Percentiles rank a stretch among this genome's conserved stretches.
These are phyloP conservation scores for Solenopsis invicta DNA, from an alignment of 1,140 invertebrate genomes.

Conservation along the genomic window DNA sequence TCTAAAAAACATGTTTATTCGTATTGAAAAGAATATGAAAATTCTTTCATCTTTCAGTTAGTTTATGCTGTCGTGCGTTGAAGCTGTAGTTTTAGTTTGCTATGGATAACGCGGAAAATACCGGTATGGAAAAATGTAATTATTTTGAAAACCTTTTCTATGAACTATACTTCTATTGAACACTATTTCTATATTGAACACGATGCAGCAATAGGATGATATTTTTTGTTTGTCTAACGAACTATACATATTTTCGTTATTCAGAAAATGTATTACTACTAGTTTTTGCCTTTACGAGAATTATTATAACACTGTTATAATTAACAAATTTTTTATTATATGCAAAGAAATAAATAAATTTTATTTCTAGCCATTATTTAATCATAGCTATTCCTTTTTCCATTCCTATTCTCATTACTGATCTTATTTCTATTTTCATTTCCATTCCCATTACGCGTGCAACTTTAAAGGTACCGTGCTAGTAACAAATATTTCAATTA, in stretches of 20 bases:
- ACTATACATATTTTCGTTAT: not conserved
- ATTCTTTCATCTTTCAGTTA: not conserved
- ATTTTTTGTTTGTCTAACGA: conserved; percentile 2
- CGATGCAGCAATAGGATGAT: not conserved
- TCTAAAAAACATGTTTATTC: not conserved
- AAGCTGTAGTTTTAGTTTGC: not conserved
- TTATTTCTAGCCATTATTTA: not conserved
- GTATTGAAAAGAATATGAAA: not conserved
- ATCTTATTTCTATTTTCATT: not conserved
- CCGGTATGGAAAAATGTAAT: not conserved
- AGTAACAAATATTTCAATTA: conserved; percentile 54
- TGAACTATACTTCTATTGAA: too few species aligned
- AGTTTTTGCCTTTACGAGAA: not conserved
- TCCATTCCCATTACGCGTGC: not conserved
- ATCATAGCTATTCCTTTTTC: not conserved
- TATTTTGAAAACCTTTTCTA: conserved; percentile 8
- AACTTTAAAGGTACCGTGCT: not conserved
- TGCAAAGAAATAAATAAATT: not conserved
- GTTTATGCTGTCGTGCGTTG: not conserved
- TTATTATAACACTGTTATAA: not conserved
- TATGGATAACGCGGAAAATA: not conserved
- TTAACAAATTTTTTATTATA: not conserved
- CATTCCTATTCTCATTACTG: not conserved
- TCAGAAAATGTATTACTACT: too few species aligned
- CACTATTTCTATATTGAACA: too few species aligned